Evolutionary conservation across 2,797 vertebrate genomes (phyloP).

Genomic region (Manis javanica): DNA sequence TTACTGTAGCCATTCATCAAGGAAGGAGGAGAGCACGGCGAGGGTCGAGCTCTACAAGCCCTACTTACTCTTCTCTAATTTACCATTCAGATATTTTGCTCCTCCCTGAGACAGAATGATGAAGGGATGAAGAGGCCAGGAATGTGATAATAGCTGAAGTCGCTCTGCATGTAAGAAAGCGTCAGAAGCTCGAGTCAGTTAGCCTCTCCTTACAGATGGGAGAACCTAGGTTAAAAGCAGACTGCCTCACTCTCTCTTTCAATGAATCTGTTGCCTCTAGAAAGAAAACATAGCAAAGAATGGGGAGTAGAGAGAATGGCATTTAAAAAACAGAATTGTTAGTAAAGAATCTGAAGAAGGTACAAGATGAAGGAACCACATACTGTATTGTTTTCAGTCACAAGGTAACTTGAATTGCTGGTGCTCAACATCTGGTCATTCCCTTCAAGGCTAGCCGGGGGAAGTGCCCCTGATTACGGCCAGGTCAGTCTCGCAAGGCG

Average conservation of each 20-base stretch:
- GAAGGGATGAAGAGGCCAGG: not conserved
- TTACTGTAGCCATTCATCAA: not conserved
- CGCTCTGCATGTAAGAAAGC: not conserved
- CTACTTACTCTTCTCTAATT: not conserved
- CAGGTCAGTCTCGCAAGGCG: not conserved
- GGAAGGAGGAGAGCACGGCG: not conserved
- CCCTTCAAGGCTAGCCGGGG: not conserved
- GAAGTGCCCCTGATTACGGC: not conserved
- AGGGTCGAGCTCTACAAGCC: not conserved
- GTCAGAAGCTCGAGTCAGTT: not conserved
- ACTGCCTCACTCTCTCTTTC: not conserved
- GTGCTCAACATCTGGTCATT: not conserved
- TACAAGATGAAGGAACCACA: not conserved
- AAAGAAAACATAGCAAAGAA: constrained; percentile 4
- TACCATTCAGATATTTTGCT: not conserved
- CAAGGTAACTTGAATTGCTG: not conserved
- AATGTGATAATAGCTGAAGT: not conserved
- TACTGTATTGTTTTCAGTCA: not conserved
- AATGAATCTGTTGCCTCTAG: not conserved
- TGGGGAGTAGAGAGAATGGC: not conserved
- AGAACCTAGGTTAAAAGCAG: not conserved
- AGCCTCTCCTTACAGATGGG: not conserved
- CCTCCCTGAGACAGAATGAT: not conserved
- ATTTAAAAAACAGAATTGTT: not conserved
- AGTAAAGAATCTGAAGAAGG: not conserved